These are phyloP conservation scores for Petrolisthes cinctipes DNA, from an alignment of 2,888 invertebrate species.

Conservation along the genomic window DNA sequence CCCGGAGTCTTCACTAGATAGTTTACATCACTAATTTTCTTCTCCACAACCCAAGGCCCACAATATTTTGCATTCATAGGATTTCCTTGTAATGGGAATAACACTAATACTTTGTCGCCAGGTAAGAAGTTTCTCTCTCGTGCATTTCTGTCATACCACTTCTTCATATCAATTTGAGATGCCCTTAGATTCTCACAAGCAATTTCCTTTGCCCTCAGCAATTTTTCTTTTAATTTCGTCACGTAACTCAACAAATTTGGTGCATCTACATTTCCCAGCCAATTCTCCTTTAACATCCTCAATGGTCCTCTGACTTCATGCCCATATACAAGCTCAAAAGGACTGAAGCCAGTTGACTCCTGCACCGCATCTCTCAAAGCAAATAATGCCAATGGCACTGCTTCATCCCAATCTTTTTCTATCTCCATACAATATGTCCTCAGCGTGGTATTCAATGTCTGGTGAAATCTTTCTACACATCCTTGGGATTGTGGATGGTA, in stretches of 20 bases:
- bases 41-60: background rate
- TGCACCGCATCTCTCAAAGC: background rate
- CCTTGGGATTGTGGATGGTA: background rate
- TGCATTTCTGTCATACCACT: background rate
- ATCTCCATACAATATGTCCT: background rate
- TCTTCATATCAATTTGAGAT: background rate
- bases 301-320: background rate
- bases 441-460: background rate
- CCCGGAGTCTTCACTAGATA: background rate
- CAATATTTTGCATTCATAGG: background rate
- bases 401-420: background rate
- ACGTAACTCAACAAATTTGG: background rate
- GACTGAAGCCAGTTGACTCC: no score
- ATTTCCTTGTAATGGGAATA: background rate
- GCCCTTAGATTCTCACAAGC: background rate
- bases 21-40: background rate
- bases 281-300: background rate
- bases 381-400: background rate
- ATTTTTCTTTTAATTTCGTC: background rate
- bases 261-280: background rate
- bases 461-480: no score
- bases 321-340: no score
- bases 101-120: background rate
- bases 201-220: background rate
- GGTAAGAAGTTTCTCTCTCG: background rate